Evolutionary conservation across 2,113 vertebrate genomes (phyloP).

Genomic region (Bubo scandiacus): DNA sequence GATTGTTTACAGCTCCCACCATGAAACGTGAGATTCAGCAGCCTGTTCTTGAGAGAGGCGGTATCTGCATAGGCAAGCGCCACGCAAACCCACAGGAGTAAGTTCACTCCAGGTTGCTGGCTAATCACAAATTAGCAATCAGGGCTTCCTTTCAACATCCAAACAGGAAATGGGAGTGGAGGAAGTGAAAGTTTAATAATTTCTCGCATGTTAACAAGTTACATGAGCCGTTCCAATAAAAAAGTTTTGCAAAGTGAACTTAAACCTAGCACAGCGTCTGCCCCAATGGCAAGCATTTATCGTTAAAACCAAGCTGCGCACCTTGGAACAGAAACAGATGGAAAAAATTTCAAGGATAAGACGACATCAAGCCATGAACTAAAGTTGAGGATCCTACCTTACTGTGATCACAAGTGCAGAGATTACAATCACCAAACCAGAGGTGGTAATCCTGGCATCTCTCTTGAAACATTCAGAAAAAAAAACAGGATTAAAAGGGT

Average conservation of each 20-base stretch:
- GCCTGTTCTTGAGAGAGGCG: not conserved
- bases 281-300: not conserved
- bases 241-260: not conserved
- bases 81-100: not conserved
- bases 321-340: not conserved
- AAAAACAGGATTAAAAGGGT: not conserved
- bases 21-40: not conserved
- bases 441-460: not conserved
- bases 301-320: not conserved
- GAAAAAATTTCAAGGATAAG: not conserved
- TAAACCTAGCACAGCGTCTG: not conserved
- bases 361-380: not conserved
- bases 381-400: not conserved
- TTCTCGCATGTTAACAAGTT: conserved; percentile 28
- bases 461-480: not conserved
- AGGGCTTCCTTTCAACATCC: conserved; percentile 47
- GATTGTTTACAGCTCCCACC: not conserved
- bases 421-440: not conserved
- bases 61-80: not conserved
- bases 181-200: conserved; percentile 53
- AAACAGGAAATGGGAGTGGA: conserved; percentile 65
- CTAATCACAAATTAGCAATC: conserved; percentile 18
- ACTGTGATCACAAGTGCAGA: not conserved
- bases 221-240: not conserved
- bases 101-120: conserved; percentile 24